Evolutionary conservation across 2,888 invertebrate species (phyloP), one percentile per base, ranked within the genome.

Genomic region (Ganaspis brasiliensis): DNA sequence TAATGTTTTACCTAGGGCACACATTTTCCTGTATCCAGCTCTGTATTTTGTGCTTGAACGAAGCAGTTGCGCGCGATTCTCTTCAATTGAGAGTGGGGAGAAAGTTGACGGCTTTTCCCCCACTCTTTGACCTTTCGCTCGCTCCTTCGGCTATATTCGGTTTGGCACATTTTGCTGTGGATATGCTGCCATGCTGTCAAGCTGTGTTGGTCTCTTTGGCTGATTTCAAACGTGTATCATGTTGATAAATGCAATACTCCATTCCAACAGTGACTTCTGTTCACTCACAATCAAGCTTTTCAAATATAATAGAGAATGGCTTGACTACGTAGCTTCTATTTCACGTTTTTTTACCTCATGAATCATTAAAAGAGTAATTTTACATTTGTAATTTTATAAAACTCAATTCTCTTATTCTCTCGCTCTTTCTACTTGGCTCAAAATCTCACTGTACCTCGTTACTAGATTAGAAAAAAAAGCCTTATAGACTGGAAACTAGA

Each of bases 91-190:
- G 12, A 55, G 55, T 35, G 57, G 59, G 45, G 73, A 31, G 37
- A 63, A 59, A 63, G 73, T 61, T 63, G 45, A 16, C 52, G 16
- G 59, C 24, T 40, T 61, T 74, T 75, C 78, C 70, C 77, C 49
- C 78, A 59, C 72, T 76, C 73, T 57, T 72, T 79, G 80, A 85
- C 81, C 81, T 85, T 83, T 84, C 84, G 78, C 79, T 74, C 63
- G 63, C 81, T 85, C 81, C 83, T 85, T 87, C 86, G 82, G 79
- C 84, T 86, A 86, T 86, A 87, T 84, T 87, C 86, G 84, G 85
- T 84, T 84, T 85, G 87, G 84, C 86, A 85, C 85, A 85, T 85
- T 85, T 86, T 82, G 83, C 86, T 72, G 56, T 31, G 56, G 37
- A 12, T 26, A 73, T 59, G 56, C 37, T 57, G 56, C 59, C 14